These are phyloP conservation scores for Rallus crepitans DNA, from an alignment of 2,797 vertebrate species.

Conservation along the genomic window DNA sequence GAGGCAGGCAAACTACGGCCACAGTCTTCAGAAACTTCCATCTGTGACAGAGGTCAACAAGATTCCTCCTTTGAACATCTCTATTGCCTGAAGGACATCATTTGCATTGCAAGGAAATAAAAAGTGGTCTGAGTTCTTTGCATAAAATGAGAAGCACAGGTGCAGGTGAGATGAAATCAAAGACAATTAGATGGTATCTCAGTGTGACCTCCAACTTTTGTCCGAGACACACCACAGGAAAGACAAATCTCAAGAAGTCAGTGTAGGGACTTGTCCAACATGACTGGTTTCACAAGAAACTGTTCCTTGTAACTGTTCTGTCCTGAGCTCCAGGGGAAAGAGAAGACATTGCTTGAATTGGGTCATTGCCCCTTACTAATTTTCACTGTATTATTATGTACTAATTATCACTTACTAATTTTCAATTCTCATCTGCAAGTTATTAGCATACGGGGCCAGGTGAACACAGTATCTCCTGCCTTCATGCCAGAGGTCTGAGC, in stretches of 20 bases:
- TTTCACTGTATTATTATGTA: too few species aligned
- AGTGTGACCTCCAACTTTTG: background rate
- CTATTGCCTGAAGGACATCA: rapidly evolving
- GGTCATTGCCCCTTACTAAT: background rate
- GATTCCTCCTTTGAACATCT: background rate
- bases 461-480: rapidly evolving
- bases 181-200: background rate
- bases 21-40: background rate
- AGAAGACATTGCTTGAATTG: background rate
- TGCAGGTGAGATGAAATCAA: background rate
- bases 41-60: rapidly evolving
- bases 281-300: background rate
- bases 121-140: background rate
- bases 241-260: background rate
- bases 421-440: background rate
- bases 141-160: background rate
- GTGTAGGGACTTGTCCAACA: background rate
- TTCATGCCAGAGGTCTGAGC: background rate
- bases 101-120: background rate
- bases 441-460: background rate
- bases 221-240: background rate
- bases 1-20: background rate
- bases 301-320: background rate
- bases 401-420: too few species aligned
- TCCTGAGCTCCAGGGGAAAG: background rate